phyloP scores from a whole-genome alignment of 2,113 vertebrate genomes.

The Percopsis transmontana region DNA sequence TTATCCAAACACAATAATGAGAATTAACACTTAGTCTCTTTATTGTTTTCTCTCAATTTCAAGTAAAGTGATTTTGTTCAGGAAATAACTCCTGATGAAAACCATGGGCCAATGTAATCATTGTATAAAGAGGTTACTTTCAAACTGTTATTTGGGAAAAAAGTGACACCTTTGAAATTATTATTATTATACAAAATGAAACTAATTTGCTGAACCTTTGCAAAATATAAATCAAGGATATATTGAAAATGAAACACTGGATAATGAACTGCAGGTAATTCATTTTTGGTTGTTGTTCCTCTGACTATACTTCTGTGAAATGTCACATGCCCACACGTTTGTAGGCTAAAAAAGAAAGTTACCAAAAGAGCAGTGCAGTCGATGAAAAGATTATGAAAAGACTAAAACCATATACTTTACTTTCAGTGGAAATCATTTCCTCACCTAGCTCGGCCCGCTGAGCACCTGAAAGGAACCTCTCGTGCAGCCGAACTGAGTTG shows the following conservation, averaged over 20 bases:
- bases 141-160: not conserved
- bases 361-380: not conserved
- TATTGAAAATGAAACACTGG: not conserved
- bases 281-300: not conserved
- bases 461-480: constrained; percentile 27
- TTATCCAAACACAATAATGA: not conserved
- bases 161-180: not conserved
- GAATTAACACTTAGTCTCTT: not conserved
- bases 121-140: not conserved
- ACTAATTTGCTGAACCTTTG: not conserved
- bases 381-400: constrained; percentile 1
- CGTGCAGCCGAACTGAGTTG: constrained; percentile 15
- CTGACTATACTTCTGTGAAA: constrained; percentile 8
- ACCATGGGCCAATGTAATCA: not conserved
- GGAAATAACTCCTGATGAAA: not conserved
- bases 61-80: not conserved
- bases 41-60: not conserved
- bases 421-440: constrained; percentile 1
- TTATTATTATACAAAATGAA: not conserved
- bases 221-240: not conserved
- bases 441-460: constrained; percentile 5
- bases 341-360: constrained; percentile 10
- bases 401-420: not conserved
- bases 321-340: not conserved
- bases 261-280: not conserved